Percentiles rank a stretch among this genome's conserved stretches.
Conservation (phyloP, 1,140 invertebrate genomes). For the Agraylea sexmaculata region DNA sequence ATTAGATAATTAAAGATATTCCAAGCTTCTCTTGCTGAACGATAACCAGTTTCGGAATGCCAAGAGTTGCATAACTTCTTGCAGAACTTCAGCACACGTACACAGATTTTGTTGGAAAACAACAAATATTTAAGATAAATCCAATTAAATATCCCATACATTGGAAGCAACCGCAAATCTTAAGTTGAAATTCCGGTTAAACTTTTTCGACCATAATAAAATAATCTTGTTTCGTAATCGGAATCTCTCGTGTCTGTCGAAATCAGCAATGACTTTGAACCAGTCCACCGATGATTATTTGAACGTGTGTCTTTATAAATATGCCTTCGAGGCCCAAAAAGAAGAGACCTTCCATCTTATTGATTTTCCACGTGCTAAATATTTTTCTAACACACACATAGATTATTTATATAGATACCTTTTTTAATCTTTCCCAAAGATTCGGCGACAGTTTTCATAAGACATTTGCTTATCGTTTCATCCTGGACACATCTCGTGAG, state of each 20-base stretch:
- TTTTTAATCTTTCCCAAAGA: slow-evolving; percentile 33
- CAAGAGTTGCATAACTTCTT: not conserved
- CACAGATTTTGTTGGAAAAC: not conserved
- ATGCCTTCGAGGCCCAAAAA: not conserved
- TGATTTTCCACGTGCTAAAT: too few species aligned
- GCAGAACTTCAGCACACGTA: not conserved
- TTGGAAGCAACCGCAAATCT: too few species aligned
- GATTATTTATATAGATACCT: slow-evolving; percentile 21
- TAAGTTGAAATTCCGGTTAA: too few species aligned
- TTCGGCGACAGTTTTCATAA: slow-evolving; percentile 31
- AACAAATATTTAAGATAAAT: not conserved
- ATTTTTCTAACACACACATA: not conserved
- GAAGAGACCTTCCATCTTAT: not conserved
- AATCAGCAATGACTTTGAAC: not conserved
- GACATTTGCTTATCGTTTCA: slow-evolving; percentile 33
- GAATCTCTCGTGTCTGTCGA: not conserved
- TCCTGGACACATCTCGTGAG: slow-evolving; percentile 32
- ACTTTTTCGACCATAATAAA: too few species aligned
- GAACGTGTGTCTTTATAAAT: not conserved
- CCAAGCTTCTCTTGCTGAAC: not conserved
- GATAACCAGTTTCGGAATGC: not conserved
- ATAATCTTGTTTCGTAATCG: too few species aligned
- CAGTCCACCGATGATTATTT: not conserved
- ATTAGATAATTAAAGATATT: not conserved
- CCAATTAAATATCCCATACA: not conserved